Percentiles rank a stretch among this genome's conserved stretches.
These are phyloP conservation scores for Corapipo altera DNA, from an alignment of 2,113 vertebrate species.

Conservation along the genomic window DNA sequence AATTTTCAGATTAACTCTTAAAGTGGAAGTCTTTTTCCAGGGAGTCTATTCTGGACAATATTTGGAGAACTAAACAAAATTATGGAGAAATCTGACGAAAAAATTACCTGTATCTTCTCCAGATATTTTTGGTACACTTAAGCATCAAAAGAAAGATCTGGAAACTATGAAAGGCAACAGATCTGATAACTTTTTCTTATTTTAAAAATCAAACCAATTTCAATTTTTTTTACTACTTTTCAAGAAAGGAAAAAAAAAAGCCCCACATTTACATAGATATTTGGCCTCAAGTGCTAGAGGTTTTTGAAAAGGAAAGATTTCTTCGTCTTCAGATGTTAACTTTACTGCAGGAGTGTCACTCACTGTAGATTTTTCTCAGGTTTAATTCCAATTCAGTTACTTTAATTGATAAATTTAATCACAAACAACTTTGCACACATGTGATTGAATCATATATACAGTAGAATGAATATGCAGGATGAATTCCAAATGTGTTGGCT, in stretches of 20 bases:
- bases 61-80: neutral
- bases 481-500: conserved; percentile 50
- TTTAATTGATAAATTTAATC: conserved; percentile 46
- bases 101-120: neutral
- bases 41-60: neutral
- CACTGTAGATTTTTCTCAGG: neutral
- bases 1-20: neutral
- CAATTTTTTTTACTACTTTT: neutral
- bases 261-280: neutral
- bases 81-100: neutral
- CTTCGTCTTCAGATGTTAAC: neutral
- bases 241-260: neutral
- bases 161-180: neutral
- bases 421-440: conserved; percentile 40
- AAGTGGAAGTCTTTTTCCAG: neutral
- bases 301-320: neutral
- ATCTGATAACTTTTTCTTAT: neutral
- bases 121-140: neutral
- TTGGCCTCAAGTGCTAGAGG: neutral
- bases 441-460: conserved; percentile 11
- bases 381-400: conserved; percentile 9
- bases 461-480: conserved; percentile 47
- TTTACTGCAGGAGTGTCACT: neutral
- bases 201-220: neutral
- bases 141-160: neutral